Conservation (phyloP, 2,113 vertebrate genomes). For the Oryctolagus cuniculus region DNA sequence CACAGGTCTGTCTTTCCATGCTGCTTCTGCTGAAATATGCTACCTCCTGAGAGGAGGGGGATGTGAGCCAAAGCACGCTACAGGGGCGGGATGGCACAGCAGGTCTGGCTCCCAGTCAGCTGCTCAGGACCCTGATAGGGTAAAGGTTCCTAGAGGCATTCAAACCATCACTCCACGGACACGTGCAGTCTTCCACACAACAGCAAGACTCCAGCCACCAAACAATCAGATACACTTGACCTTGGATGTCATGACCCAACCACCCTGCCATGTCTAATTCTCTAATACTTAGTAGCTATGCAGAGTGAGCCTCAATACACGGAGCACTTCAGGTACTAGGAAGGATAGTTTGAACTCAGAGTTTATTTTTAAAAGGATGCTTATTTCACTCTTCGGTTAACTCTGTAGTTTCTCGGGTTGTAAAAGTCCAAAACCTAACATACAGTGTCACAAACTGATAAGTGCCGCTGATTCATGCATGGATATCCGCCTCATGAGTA, state of each 20-base stretch:
- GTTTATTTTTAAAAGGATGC: slow-evolving; percentile 51
- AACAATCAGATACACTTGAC: neutral
- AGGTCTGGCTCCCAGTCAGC: neutral
- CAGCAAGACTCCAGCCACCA: neutral
- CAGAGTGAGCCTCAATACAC: neutral
- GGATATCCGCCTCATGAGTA: slow-evolving; percentile 68
- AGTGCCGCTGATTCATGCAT: slow-evolving; percentile 68
- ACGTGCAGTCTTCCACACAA: fast-evolving
- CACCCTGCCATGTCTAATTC: neutral
- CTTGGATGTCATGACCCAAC: neutral
- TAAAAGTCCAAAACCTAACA: slow-evolving; percentile 24
- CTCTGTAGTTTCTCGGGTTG: slow-evolving; percentile 14
- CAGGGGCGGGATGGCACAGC: neutral
- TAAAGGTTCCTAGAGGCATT: neutral
- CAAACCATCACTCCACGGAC: neutral
- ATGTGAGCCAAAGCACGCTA: neutral
- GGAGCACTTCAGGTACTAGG: neutral
- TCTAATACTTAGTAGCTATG: neutral
- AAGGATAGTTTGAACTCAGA: slow-evolving; percentile 25
- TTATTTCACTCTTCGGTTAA: neutral
- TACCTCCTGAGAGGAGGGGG: neutral
- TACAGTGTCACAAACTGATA: slow-evolving; percentile 56
- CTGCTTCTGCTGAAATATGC: neutral
- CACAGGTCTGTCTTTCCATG: neutral
- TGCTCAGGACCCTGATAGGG: neutral